A percentile compares a stretch with the other conserved stretches of the same genome.
Conservation (phyloP, 2,797 vertebrate genomes). For the Clarias pachynema region DNA sequence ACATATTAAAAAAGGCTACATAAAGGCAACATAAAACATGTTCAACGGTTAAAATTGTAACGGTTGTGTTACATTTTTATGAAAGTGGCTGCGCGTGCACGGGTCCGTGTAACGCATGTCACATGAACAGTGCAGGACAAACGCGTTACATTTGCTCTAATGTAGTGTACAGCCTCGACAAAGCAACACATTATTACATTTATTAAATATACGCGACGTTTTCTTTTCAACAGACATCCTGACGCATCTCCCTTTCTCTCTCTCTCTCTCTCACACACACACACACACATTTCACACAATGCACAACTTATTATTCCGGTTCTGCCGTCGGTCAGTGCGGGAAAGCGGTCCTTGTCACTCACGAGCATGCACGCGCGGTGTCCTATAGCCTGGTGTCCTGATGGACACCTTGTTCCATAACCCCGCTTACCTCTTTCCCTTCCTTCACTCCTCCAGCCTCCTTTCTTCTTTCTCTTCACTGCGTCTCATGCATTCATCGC, state of each 20-base stretch:
- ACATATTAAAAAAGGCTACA: not conserved
- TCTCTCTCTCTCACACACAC: not conserved
- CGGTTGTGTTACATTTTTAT: not conserved
- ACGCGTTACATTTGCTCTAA: not conserved
- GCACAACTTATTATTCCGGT: not conserved
- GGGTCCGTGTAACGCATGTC: not conserved
- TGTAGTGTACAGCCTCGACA: not conserved
- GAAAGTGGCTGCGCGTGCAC: not conserved
- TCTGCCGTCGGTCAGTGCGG: no score
- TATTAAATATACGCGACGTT: not conserved
- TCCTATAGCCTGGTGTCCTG: not conserved
- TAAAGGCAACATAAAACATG: not conserved
- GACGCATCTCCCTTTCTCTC: no score
- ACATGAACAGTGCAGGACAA: not conserved
- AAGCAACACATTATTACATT: not conserved
- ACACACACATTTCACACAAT: not conserved
- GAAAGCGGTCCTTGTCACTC: not conserved
- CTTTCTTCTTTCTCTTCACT: slow-evolving; percentile 69
- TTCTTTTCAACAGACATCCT: not conserved
- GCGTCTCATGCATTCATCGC: slow-evolving; percentile 75
- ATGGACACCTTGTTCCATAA: slow-evolving; percentile 51
- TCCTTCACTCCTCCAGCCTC: slow-evolving; percentile 72
- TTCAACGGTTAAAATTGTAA: not conserved
- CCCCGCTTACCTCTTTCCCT: slow-evolving; percentile 66
- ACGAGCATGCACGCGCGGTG: not conserved